Conservation (phyloP, 2,888 invertebrate genomes). For the Epirrhoe tristata region DNA sequence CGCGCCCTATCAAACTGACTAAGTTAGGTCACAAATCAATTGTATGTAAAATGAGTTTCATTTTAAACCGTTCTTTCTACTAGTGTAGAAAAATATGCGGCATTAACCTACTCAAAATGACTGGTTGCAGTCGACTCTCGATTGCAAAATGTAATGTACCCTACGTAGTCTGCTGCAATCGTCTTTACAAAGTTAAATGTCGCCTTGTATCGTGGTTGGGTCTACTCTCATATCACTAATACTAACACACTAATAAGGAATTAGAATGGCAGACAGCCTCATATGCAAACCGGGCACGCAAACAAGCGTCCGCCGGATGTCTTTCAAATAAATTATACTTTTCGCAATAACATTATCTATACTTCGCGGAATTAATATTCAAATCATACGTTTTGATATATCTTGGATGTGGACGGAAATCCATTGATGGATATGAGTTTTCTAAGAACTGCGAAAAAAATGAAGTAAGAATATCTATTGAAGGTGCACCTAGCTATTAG, state of each 20-base stretch:
- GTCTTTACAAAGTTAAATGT: background rate
- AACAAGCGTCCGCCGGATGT: constrained; percentile 74
- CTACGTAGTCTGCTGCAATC: background rate
- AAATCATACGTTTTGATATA: constrained; percentile 44
- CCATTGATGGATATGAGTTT: constrained; percentile 1
- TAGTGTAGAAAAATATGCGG: too few relatives aligned
- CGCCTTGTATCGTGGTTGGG: background rate
- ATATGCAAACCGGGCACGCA: constrained; percentile 77
- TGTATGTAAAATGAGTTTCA: too few relatives aligned
- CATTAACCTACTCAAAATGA: too few relatives aligned
- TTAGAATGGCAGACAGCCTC: constrained; percentile 45
- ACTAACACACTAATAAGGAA: constrained; percentile 38
- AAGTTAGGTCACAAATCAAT: background rate
- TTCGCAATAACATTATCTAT: constrained; percentile 55
- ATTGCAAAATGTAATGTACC: too few relatives aligned
- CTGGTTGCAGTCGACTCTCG: too few relatives aligned
- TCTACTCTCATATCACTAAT: background rate
- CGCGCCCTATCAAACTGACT: background rate
- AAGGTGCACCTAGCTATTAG: background rate
- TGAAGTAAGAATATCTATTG: background rate
- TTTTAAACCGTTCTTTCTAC: too few relatives aligned
- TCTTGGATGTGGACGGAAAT: constrained; percentile 24
- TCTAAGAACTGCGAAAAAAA: background rate
- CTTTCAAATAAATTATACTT: constrained; percentile 68
- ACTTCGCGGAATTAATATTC: constrained; percentile 63